Evolutionary conservation across 2,797 vertebrate genomes (phyloP).

Genomic region (Oreortyx pictus): DNA sequence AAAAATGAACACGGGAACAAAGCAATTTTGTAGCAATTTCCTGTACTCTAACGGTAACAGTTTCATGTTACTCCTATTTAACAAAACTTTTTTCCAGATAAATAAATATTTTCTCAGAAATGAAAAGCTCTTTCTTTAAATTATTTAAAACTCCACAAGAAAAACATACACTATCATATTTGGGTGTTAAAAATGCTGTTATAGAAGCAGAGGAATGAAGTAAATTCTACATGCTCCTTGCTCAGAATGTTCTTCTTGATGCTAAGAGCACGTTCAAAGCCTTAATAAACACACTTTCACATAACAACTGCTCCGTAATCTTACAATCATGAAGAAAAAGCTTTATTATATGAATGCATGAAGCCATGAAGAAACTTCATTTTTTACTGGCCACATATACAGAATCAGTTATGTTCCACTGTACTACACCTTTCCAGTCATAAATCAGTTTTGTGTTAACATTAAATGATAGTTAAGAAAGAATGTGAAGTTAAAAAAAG

Average conservation of each 20-base stretch:
- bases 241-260: neutral
- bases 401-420: neutral
- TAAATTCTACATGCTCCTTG: neutral
- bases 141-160: neutral
- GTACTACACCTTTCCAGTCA: neutral
- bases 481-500: neutral
- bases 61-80: neutral
- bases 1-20: constrained; percentile 48
- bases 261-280: neutral
- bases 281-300: neutral
- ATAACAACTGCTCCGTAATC: neutral
- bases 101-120: neutral
- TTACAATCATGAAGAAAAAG: neutral
- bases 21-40: constrained; percentile 10
- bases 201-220: neutral
- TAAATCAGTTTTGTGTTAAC: neutral
- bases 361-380: neutral
- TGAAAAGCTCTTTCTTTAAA: neutral
- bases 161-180: neutral
- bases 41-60: neutral
- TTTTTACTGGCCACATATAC: neutral
- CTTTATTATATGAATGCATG: neutral
- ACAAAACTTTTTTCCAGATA: neutral
- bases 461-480: neutral
- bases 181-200: neutral